phyloP scores from a whole-genome alignment of 2,113 vertebrate genomes.

The Thomomys bottae region DNA sequence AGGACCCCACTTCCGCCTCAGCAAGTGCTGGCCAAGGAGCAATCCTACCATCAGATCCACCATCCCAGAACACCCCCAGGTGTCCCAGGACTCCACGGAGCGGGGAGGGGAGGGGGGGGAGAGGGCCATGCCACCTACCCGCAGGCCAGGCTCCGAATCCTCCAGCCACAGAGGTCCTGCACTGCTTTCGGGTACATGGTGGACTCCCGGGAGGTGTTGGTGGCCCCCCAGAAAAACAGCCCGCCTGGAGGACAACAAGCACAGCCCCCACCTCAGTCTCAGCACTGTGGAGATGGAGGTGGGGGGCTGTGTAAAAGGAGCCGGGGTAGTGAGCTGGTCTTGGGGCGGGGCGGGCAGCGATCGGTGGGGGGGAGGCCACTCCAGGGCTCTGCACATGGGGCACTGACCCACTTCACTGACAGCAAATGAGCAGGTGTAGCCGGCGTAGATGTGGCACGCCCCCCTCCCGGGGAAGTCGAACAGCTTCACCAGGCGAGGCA shows the following conservation, averaged over 20 bases:
- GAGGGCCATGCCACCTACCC: constrained; percentile 87
- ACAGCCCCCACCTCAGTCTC: too few species aligned
- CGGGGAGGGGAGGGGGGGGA: too few species aligned
- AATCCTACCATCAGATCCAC: not conserved
- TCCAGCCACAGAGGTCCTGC: constrained; percentile 98
- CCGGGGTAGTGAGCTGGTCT: accelerated
- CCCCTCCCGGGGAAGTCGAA: constrained; percentile 96
- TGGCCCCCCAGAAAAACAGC: constrained; percentile 97
- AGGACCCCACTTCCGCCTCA: not conserved
- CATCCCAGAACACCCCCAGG: too few species aligned
- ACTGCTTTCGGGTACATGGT: constrained; percentile 99
- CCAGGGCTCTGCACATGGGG: accelerated
- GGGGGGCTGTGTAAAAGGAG: not conserved
- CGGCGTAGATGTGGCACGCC: constrained; percentile 91
- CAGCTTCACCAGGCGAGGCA: constrained; percentile 95
- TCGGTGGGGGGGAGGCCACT: too few species aligned
- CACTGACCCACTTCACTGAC: constrained; percentile 94
- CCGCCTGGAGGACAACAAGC: constrained; percentile 85
- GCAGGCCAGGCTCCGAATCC: constrained; percentile 94
- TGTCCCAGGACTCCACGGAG: too few species aligned
- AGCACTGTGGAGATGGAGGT: too few species aligned
- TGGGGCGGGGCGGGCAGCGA: accelerated
- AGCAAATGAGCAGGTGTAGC: constrained; percentile 96
- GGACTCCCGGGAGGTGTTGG: constrained; percentile 96
- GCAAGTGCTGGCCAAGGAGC: not conserved